Percentiles rank a stretch among this genome's conserved stretches.
Evolutionary conservation across 2,888 invertebrate genomes (phyloP).

Genomic region (Coelinius sp.): DNA sequence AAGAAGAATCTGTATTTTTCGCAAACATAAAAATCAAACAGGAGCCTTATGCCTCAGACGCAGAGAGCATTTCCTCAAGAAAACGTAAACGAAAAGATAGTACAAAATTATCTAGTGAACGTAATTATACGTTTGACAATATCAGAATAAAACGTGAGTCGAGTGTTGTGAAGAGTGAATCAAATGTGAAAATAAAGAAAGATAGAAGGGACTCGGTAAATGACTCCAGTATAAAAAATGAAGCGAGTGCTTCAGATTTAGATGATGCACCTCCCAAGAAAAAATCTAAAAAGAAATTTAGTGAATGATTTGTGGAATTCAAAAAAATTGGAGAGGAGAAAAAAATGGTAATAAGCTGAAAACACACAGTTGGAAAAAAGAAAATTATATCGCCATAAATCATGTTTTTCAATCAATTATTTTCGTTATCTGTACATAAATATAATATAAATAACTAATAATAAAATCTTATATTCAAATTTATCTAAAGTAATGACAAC

Average conservation of each 20-base stretch:
- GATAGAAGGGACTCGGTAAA: neutral
- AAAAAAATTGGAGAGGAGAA: constrained; percentile 27
- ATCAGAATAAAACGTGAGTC: constrained; percentile 18
- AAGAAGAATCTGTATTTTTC: constrained; percentile 36
- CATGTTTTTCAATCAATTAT: neutral
- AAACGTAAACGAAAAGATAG: constrained; percentile 8
- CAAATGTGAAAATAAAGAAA: neutral
- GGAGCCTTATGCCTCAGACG: constrained; percentile 44
- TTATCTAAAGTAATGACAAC: neutral
- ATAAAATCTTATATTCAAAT: constrained; percentile 1
- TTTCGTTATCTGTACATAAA: constrained; percentile 29
- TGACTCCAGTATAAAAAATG: constrained; percentile 37
- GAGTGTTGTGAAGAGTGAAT: neutral
- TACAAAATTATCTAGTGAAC: constrained; percentile 5
- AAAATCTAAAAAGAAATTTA: constrained; percentile 39
- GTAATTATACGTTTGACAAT: constrained; percentile 5
- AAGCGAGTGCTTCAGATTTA: constrained; percentile 37
- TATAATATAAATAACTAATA: constrained; percentile 27
- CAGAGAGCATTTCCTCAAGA: constrained; percentile 20
- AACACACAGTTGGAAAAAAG: no score
- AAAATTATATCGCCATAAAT: no score
- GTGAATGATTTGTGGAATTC: constrained; percentile 13
- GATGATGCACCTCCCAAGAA: constrained; percentile 33
- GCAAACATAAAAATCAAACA: constrained; percentile 38
- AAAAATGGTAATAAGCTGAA: constrained; percentile 5